Conservation (phyloP, 2,888 invertebrate species). For the Gasteruption jaculator region DNA sequence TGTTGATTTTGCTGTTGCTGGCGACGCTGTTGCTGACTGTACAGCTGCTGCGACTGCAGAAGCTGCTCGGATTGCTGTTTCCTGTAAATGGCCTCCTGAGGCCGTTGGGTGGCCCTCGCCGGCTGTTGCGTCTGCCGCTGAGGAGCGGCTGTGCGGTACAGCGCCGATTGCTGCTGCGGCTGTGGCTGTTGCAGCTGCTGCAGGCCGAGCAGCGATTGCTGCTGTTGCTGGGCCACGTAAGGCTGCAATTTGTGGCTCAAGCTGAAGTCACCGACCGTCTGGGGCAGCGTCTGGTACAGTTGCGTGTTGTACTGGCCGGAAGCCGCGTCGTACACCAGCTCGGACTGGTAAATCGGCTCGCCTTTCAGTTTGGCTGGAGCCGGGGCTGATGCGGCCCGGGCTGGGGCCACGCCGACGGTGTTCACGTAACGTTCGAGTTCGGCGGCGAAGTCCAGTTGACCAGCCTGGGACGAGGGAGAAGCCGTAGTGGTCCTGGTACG, state of each 20-base stretch:
- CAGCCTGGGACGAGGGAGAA: constrained; percentile 30
- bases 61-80: constrained; percentile 62
- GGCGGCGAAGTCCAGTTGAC: constrained; percentile 64
- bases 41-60: constrained; percentile 63
- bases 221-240: constrained; percentile 62
- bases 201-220: constrained; percentile 60
- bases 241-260: constrained; percentile 73
- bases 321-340: constrained; percentile 71
- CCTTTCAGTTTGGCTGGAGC: too few relatives aligned
- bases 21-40: constrained; percentile 64
- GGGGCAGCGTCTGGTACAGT: constrained; percentile 71
- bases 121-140: constrained; percentile 32
- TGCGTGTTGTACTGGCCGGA: constrained; percentile 77
- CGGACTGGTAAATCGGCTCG: constrained; percentile 71
- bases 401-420: constrained; percentile 50
- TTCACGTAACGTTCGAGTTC: constrained; percentile 64
- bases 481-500: constrained; percentile 38
- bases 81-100: constrained; percentile 52
- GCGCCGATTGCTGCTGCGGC: constrained; percentile 28
- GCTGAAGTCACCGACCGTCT: constrained; percentile 67
- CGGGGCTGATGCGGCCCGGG: constrained; percentile 39
- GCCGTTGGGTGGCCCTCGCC: constrained; percentile 49
- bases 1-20: constrained; percentile 63
- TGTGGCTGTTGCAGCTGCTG: constrained; percentile 52
- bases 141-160: constrained; percentile 46